Percentiles rank a stretch among this genome's conserved stretches.
Evolutionary conservation across 2,797 vertebrate genomes (phyloP).

Genomic region (Enoplosus armatus): DNA sequence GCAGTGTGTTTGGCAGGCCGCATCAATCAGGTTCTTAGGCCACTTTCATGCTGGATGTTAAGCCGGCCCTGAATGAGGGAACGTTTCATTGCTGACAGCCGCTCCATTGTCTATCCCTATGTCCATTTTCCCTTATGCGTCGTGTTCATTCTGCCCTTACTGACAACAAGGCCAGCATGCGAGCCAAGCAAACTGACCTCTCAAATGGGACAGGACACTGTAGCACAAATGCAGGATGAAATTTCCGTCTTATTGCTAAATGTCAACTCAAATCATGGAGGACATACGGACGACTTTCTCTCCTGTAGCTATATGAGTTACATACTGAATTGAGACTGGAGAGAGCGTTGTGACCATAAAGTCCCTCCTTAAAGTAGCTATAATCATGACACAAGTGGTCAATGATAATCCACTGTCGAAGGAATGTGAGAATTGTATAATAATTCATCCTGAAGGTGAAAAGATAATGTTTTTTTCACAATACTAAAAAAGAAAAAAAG

Average conservation of each 20-base stretch:
- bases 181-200: slow-evolving; percentile 2
- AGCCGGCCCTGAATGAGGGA: neutral
- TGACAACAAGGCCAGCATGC: neutral
- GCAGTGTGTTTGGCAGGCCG: neutral
- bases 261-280: slow-evolving; percentile 5
- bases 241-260: neutral
- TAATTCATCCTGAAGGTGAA: slow-evolving; percentile 16
- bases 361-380: slow-evolving; percentile 12
- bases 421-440: slow-evolving; percentile 3
- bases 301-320: slow-evolving; percentile 13
- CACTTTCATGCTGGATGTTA: neutral
- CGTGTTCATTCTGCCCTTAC: neutral
- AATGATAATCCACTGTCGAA: slow-evolving; percentile 5
- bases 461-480: slow-evolving; percentile 16
- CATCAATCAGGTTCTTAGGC: neutral
- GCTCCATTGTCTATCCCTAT: neutral
- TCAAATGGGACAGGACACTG: neutral
- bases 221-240: neutral
- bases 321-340: slow-evolving; percentile 18
- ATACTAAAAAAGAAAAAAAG: neutral
- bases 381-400: slow-evolving; percentile 8
- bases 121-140: neutral
- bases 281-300: slow-evolving; percentile 23
- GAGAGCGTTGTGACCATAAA: slow-evolving; percentile 22
- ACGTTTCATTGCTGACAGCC: neutral